phyloP scores from a whole-genome alignment of 2,797 vertebrate species.

The Centropyge bicolor region DNA sequence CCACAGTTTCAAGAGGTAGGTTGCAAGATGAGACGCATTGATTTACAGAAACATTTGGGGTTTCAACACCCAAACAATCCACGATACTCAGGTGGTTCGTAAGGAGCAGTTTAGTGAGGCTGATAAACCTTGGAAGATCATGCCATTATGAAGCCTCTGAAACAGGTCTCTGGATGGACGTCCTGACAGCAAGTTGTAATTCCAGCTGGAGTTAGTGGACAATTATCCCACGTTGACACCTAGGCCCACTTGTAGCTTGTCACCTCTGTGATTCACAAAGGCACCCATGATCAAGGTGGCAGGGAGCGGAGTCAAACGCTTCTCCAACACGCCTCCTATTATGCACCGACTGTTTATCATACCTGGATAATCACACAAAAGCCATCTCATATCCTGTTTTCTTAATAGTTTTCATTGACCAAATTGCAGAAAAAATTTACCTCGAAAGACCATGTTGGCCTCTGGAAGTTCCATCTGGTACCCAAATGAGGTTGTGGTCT shows the following conservation, averaged over 20 bases:
- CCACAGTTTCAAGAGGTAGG: constrained; percentile 69
- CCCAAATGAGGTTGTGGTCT: constrained; percentile 95
- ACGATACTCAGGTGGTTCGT: neutral
- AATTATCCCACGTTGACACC: constrained; percentile 85
- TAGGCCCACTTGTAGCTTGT: constrained; percentile 91
- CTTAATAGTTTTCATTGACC: neutral
- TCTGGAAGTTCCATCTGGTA: constrained; percentile 94
- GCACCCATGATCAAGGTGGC: constrained; percentile 95
- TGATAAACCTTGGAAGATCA: constrained; percentile 18
- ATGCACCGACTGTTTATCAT: constrained; percentile 96
- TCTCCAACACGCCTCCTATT: constrained; percentile 94
- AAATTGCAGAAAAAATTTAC: constrained; percentile 70
- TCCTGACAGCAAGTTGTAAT: constrained; percentile 27
- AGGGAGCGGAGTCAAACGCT: constrained; percentile 91
- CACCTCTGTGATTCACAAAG: constrained; percentile 95
- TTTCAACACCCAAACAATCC: constrained; percentile 26
- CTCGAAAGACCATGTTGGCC: constrained; percentile 94
- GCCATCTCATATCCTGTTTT: neutral
- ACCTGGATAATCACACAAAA: constrained; percentile 78
- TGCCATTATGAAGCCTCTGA: constrained; percentile 6
- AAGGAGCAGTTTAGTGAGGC: constrained; percentile 23
- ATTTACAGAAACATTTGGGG: constrained; percentile 37
- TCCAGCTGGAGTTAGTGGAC: constrained; percentile 16
- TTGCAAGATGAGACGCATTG: constrained; percentile 40
- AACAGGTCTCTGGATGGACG: constrained; percentile 47